Conservation (phyloP, 2,888 invertebrate genomes). For the Synanthedon tipuliformis region DNA sequence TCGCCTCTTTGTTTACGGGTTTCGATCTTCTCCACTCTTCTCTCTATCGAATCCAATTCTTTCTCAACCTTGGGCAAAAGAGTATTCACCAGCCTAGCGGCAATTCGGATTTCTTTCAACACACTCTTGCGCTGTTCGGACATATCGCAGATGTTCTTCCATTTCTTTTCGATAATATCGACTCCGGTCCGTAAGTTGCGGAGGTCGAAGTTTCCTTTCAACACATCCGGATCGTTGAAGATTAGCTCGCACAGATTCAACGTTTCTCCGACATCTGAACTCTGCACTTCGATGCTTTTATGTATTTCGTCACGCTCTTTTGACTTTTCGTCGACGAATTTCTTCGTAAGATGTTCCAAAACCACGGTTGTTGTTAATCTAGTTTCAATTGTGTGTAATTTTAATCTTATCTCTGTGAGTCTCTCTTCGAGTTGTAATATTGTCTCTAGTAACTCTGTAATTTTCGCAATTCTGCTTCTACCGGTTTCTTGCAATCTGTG, state of each 20-base stretch:
- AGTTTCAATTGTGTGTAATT: conserved; percentile 79
- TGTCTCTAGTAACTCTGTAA: conserved; percentile 78
- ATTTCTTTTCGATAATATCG: conserved; percentile 80
- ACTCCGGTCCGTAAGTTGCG: conserved; percentile 75
- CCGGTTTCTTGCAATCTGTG: conserved; percentile 74
- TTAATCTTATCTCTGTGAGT: conserved; percentile 77
- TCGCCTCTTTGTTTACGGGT: conserved; percentile 53
- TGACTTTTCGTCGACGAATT: conserved; percentile 75
- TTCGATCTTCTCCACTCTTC: conserved; percentile 65
- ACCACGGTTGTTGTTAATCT: conserved; percentile 76
- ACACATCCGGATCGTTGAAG: conserved; percentile 78
- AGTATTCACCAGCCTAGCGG: conserved; percentile 73
- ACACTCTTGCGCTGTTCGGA: conserved; percentile 73
- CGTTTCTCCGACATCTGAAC: conserved; percentile 81
- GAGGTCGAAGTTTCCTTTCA: conserved; percentile 78
- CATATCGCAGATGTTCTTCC: conserved; percentile 81
- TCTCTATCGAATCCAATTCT: conserved; percentile 71
- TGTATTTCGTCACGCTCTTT: conserved; percentile 80
- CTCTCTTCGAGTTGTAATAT: conserved; percentile 78
- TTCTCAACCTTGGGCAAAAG: conserved; percentile 75
- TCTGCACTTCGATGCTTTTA: conserved; percentile 80
- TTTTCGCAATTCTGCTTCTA: conserved; percentile 76
- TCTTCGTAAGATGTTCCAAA: conserved; percentile 75
- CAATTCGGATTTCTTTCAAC: conserved; percentile 65
- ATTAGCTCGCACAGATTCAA: conserved; percentile 83